These are phyloP conservation scores for Himalopsyche anomala DNA, from an alignment of 2,888 invertebrate genomes.

Conservation along the genomic window DNA sequence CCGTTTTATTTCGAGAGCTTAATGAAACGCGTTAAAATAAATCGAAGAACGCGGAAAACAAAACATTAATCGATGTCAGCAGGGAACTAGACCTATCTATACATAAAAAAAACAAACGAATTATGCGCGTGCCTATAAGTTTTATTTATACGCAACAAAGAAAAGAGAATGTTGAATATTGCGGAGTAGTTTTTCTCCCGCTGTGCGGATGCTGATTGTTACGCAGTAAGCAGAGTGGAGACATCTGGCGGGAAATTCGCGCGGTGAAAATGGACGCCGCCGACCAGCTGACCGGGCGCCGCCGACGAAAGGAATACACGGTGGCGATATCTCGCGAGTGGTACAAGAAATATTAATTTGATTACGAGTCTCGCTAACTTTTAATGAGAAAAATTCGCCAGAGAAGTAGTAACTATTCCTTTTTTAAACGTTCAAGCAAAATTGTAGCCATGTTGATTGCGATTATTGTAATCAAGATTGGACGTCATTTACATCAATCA, in stretches of 20 bases:
- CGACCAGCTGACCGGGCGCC: constrained; percentile 6
- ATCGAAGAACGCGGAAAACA: background rate
- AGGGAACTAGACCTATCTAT: background rate
- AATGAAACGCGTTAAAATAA: background rate
- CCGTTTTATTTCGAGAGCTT: too few species aligned
- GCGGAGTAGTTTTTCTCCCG: background rate
- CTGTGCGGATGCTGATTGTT: background rate
- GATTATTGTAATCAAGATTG: too few species aligned
- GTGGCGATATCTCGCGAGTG: constrained; percentile 32
- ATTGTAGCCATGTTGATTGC: too few species aligned
- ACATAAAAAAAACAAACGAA: background rate
- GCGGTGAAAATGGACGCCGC: constrained; percentile 27
- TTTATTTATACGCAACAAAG: constrained; percentile 15
- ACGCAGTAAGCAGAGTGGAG: background rate
- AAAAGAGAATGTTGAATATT: background rate
- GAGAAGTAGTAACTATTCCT: too few species aligned
- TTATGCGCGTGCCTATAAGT: background rate
- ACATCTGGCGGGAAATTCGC: constrained; percentile 30
- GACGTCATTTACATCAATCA: too few species aligned
- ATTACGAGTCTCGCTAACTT: too few species aligned
- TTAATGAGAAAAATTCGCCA: too few species aligned
- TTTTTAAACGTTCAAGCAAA: too few species aligned
- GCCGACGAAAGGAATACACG: background rate
- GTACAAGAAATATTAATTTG: background rate
- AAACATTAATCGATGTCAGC: constrained; percentile 29